Base-by-base conservation (phyloP, 2,888 invertebrate species). In the Belgica antarctica region DNA sequence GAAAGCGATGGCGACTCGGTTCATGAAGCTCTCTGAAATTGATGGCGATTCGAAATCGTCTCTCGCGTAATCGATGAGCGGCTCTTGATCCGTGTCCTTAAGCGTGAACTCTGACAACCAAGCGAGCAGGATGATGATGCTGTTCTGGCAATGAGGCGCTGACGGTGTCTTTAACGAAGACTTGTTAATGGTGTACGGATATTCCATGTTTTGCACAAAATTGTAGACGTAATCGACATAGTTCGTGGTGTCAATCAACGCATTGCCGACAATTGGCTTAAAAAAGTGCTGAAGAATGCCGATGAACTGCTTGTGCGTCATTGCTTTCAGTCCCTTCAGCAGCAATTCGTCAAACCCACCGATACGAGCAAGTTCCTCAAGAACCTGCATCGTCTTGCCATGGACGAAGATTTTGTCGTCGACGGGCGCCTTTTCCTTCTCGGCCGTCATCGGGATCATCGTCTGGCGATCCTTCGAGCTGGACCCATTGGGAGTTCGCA, bases 131-230 rank as follows among this genome's bases (percentile, higher is more conserved):
- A 77, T 73, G 8, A 80, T 75, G 0, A 78, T 76, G 74, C 78
- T 77, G 2, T 77, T 77, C 65, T 78, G 77, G 0, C 79, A 77
- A 68, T 78, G 78, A 19, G 77, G 77, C 0, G 79, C 77, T 57
- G 76, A 78, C 0, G 79, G 79, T 2, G 80, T 79, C 73, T 78
- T 77, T 5, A 80, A 71, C 76, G 78, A 79, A 0, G 80, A 80
- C 70, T 80, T 80, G 62, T 76, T 78, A 19, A 79, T 72, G 2
- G 75, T 75, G 72, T 77, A 75, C 0, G 80, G 80, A 74, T 79
- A 80, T 1, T 76, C 75, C 41, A 3, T 7, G 71, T 77, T 76
- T 12, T 75, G 75, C 24, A 80, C 72, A 4, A 77, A 75, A 31
- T 75, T 77, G 0, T 74, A 74, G 1, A 79, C 77, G 34, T 77